A percentile compares a stretch with the other conserved stretches of the same genome.
These are phyloP conservation scores for Eptesicus fuscus DNA, from an alignment of 2,113 vertebrate species.

Conservation along the genomic window DNA sequence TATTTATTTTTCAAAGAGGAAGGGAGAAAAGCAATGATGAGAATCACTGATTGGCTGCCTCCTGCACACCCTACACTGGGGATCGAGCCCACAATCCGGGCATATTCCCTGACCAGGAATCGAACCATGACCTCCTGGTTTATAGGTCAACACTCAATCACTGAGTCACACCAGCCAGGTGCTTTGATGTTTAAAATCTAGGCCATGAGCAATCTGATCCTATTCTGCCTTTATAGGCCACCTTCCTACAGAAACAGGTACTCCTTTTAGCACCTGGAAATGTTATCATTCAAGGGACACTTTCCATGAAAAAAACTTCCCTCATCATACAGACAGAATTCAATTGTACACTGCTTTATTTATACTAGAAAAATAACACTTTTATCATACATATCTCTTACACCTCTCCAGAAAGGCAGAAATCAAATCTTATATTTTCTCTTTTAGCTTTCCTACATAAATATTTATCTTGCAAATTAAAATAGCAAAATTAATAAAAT, in stretches of 20 bases:
- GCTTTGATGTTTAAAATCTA: background rate
- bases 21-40: too few relatives aligned
- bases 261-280: background rate
- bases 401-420: background rate
- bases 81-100: too few relatives aligned
- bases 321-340: background rate
- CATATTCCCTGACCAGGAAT: too few relatives aligned
- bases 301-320: background rate
- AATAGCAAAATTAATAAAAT: background rate
- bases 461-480: constrained; percentile 42
- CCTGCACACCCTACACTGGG: too few relatives aligned
- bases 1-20: too few relatives aligned
- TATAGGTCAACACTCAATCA: too few relatives aligned
- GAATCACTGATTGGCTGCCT: too few relatives aligned
- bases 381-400: background rate
- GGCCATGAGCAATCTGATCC: background rate
- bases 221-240: background rate
- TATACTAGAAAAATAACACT: background rate
- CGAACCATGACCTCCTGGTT: too few relatives aligned
- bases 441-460: constrained; percentile 7
- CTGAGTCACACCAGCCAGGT: background rate
- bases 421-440: background rate
- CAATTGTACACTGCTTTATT: background rate
- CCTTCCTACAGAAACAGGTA: background rate
- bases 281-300: background rate